These are phyloP conservation scores for Sphecodes monilicornis DNA, from an alignment of 2,888 invertebrate species.

Conservation along the genomic window DNA sequence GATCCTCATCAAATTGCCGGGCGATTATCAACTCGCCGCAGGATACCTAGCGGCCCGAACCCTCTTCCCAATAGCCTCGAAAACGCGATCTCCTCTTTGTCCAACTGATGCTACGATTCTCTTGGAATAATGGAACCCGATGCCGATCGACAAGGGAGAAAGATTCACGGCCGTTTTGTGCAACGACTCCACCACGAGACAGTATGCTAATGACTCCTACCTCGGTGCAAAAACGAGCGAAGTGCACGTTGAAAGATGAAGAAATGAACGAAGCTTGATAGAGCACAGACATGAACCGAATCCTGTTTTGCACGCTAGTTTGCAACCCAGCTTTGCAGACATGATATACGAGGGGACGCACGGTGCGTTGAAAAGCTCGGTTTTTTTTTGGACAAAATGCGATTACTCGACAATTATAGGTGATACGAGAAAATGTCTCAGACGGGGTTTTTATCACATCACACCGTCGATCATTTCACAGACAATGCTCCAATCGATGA, in stretches of 20 bases:
- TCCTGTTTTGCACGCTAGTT: not conserved
- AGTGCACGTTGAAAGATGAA: not conserved
- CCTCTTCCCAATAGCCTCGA: slow-evolving; percentile 3
- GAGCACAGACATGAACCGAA: not conserved
- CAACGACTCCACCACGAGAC: not conserved
- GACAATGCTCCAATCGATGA: too few relatives aligned
- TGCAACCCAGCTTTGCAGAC: not conserved
- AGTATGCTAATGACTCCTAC: slow-evolving; percentile 44
- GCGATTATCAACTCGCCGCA: slow-evolving; percentile 41
- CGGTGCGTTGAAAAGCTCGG: not conserved
- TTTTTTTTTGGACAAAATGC: not conserved
- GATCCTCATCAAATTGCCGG: slow-evolving; percentile 34
- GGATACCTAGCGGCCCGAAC: slow-evolving; percentile 29
- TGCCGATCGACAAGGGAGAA: not conserved
- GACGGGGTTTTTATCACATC: too few relatives aligned
- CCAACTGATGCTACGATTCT: slow-evolving; percentile 10
- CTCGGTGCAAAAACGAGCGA: not conserved
- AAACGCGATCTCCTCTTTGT: slow-evolving; percentile 34
- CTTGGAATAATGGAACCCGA: slow-evolving; percentile 27
- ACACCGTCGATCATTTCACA: too few relatives aligned
- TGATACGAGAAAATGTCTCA: not conserved
- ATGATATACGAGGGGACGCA: not conserved
- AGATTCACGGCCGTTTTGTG: not conserved
- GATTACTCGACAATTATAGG: not conserved
- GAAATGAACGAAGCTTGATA: slow-evolving; percentile 1